Evolutionary conservation across 2,797 vertebrate genomes (phyloP).

Genomic region (Sylvilagus floridanus): DNA sequence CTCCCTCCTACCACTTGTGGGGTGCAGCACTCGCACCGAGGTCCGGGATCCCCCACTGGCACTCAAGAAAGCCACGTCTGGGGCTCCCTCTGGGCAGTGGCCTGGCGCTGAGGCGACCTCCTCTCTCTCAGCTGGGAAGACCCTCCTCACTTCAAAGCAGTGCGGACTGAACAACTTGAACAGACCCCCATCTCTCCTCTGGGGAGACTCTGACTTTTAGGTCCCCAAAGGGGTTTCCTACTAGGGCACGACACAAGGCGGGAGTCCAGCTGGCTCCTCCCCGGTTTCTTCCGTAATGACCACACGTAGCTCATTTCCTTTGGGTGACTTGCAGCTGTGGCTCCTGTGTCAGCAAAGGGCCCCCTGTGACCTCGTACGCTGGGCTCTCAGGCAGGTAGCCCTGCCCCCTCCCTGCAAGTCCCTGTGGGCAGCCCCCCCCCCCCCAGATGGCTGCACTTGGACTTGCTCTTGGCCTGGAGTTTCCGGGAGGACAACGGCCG

Average conservation of each 20-base stretch:
- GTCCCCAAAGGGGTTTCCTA: not conserved
- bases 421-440: no score
- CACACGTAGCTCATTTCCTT: accelerated
- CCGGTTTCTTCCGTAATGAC: not conserved
- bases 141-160: not conserved
- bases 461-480: not conserved
- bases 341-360: not conserved
- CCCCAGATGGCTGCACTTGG: no score
- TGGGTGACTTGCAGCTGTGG: not conserved
- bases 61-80: accelerated
- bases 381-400: accelerated
- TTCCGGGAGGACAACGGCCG: not conserved
- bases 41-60: accelerated
- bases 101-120: not conserved
- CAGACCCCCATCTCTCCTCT: not conserved
- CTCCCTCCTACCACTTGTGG: not conserved
- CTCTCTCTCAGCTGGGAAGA: not conserved
- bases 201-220: not conserved
- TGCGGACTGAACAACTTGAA: not conserved
- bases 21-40: not conserved
- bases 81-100: not conserved
- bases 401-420: not conserved
- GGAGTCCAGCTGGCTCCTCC: accelerated
- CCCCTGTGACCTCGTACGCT: accelerated
- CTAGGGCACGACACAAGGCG: not conserved